Conservation (phyloP, 2,888 invertebrate genomes). For the Syrista parreyssii region DNA sequence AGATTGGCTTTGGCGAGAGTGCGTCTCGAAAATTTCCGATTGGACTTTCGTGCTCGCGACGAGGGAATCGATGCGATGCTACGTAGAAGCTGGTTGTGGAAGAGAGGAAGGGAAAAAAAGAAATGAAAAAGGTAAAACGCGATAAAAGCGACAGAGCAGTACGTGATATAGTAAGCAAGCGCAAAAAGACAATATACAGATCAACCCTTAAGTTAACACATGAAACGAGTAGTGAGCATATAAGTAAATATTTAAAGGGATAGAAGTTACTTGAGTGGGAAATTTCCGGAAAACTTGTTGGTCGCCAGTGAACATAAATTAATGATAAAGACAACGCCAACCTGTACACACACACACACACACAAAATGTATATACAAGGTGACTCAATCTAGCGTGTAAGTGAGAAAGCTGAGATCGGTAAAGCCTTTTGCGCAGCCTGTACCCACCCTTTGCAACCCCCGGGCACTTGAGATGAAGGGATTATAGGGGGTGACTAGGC, state of each 20-base stretch:
- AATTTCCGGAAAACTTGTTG: not conserved
- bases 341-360: not conserved
- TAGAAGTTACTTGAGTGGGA: not conserved
- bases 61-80: not conserved
- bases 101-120: constrained; percentile 9
- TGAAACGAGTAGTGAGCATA: not conserved
- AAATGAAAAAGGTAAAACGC: not conserved
- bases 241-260: constrained; percentile 9
- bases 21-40: not conserved
- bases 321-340: constrained; percentile 40
- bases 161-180: not conserved
- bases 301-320: constrained; percentile 24
- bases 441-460: not conserved
- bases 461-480: constrained; percentile 3
- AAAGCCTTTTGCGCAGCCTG: not conserved
- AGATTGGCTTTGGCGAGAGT: not conserved
- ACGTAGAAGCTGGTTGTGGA: not conserved
- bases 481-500: constrained; percentile 21
- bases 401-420: not conserved
- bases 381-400: not conserved
- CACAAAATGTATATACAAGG: not conserved
- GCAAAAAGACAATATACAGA: not conserved
- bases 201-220: not conserved
- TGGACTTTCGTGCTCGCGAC: not conserved
- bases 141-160: not conserved